phyloP scores from a whole-genome alignment of 2,888 invertebrate species.

The Stramonita haemastoma region DNA sequence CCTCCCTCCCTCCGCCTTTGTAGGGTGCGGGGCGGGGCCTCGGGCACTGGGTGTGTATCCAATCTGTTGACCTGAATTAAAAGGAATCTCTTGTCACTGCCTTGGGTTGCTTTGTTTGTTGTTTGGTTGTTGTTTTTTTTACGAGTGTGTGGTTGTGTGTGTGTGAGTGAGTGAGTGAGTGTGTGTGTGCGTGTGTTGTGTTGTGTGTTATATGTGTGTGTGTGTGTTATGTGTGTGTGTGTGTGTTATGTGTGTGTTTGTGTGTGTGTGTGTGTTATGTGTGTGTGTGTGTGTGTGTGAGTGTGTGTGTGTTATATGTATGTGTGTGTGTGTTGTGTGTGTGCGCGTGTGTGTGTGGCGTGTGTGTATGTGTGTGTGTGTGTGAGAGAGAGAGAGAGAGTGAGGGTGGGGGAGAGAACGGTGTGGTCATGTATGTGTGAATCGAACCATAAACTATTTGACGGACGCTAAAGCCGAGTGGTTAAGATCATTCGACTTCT shows the following conservation, averaged over 20 bases:
- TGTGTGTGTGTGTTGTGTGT: too few species aligned
- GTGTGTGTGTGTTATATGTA: not conserved
- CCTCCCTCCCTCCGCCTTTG: not conserved
- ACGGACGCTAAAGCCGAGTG: too few species aligned
- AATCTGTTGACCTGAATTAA: slow-evolving; percentile 5
- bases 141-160: too few species aligned
- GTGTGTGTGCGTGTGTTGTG: not conserved
- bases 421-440: too few species aligned
- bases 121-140: too few species aligned
- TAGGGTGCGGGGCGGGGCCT: not conserved
- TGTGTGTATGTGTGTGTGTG: not conserved
- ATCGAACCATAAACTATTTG: too few species aligned
- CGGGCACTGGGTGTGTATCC: not conserved
- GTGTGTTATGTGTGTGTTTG: not conserved
- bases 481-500: too few species aligned
- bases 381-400: not conserved
- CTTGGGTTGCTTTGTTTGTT: too few species aligned
- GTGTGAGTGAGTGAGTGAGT: slow-evolving; percentile 6
- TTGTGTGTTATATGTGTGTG: too few species aligned
- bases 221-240: not conserved
- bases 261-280: too few species aligned
- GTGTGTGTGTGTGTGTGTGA: not conserved
- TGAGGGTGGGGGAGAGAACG: too few species aligned
- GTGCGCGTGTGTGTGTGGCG: not conserved
- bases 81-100: not conserved